These are phyloP conservation scores for Seriola quinqueradiata DNA, from an alignment of 2,113 vertebrate genomes.

Conservation along the genomic window DNA sequence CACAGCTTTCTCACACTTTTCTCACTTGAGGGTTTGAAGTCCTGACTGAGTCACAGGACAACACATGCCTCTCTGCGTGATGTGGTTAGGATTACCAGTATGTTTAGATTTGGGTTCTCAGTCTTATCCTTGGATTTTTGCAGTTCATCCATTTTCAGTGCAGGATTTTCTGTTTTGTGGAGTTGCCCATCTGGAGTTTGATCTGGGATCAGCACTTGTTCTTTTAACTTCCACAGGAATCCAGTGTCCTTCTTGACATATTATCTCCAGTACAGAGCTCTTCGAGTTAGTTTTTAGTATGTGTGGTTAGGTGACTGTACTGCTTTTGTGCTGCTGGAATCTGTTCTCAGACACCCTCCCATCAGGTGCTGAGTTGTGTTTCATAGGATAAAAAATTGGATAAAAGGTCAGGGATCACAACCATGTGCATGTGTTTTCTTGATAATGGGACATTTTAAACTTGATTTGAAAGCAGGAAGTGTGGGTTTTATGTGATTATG, in stretches of 20 bases:
- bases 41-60: conserved; percentile 17
- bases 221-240: conserved; percentile 7
- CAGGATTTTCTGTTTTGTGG: conserved; percentile 19
- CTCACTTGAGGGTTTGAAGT: neutral
- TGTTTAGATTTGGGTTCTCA: conserved; percentile 33
- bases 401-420: neutral
- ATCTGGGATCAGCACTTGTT: neutral
- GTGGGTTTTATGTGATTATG: neutral
- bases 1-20: conserved; percentile 11
- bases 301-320: neutral
- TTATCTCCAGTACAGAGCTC: neutral
- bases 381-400: neutral
- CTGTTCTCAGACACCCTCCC: neutral
- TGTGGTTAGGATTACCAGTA: neutral
- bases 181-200: conserved; percentile 27
- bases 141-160: neutral
- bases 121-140: conserved; percentile 31
- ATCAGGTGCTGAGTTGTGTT: neutral
- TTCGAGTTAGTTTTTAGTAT: neutral
- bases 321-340: neutral
- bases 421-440: conserved; percentile 7
- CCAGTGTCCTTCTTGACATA: neutral
- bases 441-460: neutral
- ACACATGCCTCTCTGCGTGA: conserved; percentile 23
- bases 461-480: neutral